A percentile compares a stretch with the other conserved stretches of the same genome.
Evolutionary conservation across 2,113 vertebrate species (phyloP).

Genomic region (Tautogolabrus adspersus): DNA sequence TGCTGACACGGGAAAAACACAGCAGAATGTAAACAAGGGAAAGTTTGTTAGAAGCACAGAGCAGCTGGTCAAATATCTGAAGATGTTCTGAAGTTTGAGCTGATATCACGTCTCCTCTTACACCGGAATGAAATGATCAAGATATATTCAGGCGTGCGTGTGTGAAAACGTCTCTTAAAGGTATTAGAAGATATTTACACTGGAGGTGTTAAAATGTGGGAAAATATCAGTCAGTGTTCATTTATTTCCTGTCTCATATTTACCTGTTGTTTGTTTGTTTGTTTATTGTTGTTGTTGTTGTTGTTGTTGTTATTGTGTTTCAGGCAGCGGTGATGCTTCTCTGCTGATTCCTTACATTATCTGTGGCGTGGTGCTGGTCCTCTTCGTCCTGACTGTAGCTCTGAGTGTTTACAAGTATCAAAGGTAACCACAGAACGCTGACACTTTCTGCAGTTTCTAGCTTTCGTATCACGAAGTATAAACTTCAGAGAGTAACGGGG

Average conservation of each 20-base stretch:
- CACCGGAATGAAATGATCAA: no score
- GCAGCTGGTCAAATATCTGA: no score
- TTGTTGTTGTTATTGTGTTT: not conserved
- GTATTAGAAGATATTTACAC: no score
- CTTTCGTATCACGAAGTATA: no score
- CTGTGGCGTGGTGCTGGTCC: slow-evolving; percentile 17
- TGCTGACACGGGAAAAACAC: slow-evolving; percentile 1
- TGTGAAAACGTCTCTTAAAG: no score
- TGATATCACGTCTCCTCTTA: no score
- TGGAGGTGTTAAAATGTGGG: no score
- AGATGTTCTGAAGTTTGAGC: no score
- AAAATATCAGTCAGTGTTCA: no score
- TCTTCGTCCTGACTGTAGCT: slow-evolving; percentile 22
- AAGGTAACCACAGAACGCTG: slow-evolving; percentile 15
- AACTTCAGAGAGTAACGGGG: no score
- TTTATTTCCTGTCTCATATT: not conserved
- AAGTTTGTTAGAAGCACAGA: not conserved
- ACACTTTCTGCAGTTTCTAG: not conserved
- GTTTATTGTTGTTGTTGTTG: no score
- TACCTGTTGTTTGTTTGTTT: not conserved
- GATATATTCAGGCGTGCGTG: no score
- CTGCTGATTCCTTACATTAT: not conserved
- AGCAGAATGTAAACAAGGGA: not conserved
- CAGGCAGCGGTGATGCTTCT: not conserved
- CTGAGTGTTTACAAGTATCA: slow-evolving; percentile 30